Evolutionary conservation across 2,888 invertebrate genomes (phyloP).

Genomic region (Sphaerophoria rueppellii): DNA sequence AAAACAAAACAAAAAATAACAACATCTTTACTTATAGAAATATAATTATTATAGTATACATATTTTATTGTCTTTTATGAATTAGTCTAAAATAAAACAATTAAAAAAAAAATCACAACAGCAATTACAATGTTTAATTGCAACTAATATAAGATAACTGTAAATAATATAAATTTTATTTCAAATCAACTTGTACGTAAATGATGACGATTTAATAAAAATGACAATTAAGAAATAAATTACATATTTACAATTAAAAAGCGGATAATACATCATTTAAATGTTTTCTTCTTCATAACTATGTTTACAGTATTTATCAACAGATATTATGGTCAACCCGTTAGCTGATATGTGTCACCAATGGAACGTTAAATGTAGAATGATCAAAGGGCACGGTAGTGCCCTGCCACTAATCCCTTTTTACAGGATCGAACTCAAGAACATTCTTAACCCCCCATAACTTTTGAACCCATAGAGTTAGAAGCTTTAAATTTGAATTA

Average conservation of each 20-base stretch:
- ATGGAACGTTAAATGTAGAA: too few species aligned
- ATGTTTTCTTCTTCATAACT: background rate
- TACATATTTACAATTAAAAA: conserved; percentile 53
- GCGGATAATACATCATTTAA: background rate
- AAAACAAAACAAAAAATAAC: conserved; percentile 31
- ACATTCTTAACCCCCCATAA: too few species aligned
- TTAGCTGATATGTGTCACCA: too few species aligned
- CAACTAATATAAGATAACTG: conserved; percentile 63
- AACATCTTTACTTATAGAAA: conserved; percentile 54
- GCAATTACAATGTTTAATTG: conserved; percentile 61
- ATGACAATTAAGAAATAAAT: conserved; percentile 48
- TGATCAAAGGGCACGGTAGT: too few species aligned
- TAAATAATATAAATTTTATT: conserved; percentile 59
- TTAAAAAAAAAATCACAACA: background rate
- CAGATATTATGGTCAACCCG: conserved; percentile 50
- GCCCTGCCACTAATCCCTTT: too few species aligned
- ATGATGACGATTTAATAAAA: conserved; percentile 69
- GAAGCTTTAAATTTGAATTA: too few species aligned
- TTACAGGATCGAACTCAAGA: too few species aligned
- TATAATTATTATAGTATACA: conserved; percentile 28
- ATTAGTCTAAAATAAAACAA: conserved; percentile 43
- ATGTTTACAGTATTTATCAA: conserved; percentile 21
- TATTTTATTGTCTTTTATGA: conserved; percentile 61
- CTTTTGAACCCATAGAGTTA: too few species aligned
- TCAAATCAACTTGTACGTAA: conserved; percentile 66